These are phyloP conservation scores for Suricata suricatta DNA, from an alignment of 2,113 vertebrate species.

Conservation along the genomic window DNA sequence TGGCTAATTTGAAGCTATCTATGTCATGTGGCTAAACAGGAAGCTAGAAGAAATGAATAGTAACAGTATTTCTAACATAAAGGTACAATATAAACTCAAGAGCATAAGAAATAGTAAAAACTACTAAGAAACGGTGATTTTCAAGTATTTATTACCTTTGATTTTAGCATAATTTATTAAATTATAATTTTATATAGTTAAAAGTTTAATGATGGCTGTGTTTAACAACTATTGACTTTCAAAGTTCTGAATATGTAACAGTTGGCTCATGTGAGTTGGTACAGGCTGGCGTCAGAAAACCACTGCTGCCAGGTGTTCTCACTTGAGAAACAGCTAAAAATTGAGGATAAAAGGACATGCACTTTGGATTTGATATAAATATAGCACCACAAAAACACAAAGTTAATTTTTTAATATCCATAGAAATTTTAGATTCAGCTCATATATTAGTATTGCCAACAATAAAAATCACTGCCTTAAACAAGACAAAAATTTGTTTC, in stretches of 20 bases:
- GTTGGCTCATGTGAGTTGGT: background rate
- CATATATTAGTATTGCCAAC: background rate
- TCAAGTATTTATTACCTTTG: background rate
- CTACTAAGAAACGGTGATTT: background rate
- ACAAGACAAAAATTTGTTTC: background rate
- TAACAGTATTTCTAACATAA: background rate
- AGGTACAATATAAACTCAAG: background rate
- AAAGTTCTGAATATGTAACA: slow-evolving; percentile 25
- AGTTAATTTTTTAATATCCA: background rate
- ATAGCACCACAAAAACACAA: background rate
- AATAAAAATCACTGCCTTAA: background rate
- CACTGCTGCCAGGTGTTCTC: background rate
- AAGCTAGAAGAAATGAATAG: background rate
- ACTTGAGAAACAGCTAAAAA: background rate
- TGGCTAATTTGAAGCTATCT: background rate
- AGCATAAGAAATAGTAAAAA: background rate
- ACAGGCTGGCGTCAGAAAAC: background rate
- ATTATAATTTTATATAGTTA: slow-evolving; percentile 18
- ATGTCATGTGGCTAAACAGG: background rate
- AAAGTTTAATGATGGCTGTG: background rate
- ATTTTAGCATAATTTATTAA: slow-evolving; percentile 37
- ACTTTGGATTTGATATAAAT: slow-evolving; percentile 5
- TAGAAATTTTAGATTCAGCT: background rate
- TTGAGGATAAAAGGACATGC: background rate
- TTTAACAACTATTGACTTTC: background rate